A percentile compares a stretch with the other conserved stretches of the same genome.
Conservation (phyloP, 2,113 vertebrate species). For the Lophochroa leadbeateri region DNA sequence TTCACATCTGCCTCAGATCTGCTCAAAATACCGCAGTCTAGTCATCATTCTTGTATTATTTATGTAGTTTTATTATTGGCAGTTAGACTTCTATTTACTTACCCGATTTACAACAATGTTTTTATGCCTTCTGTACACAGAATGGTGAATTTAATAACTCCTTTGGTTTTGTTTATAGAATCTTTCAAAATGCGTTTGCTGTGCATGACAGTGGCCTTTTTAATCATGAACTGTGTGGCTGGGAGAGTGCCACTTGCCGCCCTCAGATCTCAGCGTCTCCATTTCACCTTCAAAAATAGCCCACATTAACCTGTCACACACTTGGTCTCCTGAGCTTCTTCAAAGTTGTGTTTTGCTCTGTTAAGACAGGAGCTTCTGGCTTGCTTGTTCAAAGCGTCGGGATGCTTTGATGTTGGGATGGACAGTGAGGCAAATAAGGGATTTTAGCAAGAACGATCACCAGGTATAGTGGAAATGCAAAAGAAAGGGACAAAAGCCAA, state of each 20-base stretch:
- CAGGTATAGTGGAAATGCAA: background rate
- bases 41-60: slow-evolving; percentile 29
- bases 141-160: slow-evolving; percentile 42
- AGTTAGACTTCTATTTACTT: slow-evolving; percentile 28
- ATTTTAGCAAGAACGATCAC: background rate
- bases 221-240: background rate
- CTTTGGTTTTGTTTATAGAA: slow-evolving; percentile 34
- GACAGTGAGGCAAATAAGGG: background rate
- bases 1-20: slow-evolving; percentile 45
- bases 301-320: background rate
- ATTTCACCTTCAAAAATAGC: background rate
- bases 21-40: slow-evolving; percentile 37
- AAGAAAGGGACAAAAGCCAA: background rate
- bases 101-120: background rate
- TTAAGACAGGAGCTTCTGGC: background rate
- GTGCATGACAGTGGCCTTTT: background rate
- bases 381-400: background rate
- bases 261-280: background rate
- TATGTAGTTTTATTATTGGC: slow-evolving; percentile 46
- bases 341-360: background rate
- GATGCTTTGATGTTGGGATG: background rate
- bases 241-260: background rate
- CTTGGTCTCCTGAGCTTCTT: fast-evolving
- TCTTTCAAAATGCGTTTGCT: slow-evolving; percentile 26
- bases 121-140: slow-evolving; percentile 35